phyloP scores from a whole-genome alignment of 2,888 invertebrate genomes.

The Euplexia lucipara region DNA sequence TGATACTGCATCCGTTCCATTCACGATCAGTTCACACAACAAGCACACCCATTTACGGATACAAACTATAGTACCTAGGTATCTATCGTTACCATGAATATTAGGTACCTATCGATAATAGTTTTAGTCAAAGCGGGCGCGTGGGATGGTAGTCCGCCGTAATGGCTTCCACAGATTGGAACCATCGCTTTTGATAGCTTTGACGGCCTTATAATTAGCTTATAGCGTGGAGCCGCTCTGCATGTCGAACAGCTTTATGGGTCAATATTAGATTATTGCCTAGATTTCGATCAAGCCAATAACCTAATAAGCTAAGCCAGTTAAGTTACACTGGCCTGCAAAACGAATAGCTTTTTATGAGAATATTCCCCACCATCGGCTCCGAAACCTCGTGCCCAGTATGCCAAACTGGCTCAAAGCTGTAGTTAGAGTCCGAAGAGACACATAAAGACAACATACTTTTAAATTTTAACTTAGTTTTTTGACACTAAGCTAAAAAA shows the following conservation, averaged over 20 bases:
- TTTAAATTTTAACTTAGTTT: too few species aligned
- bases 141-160: slow-evolving; percentile 16
- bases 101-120: background rate
- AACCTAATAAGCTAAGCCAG: too few species aligned
- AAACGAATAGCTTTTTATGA: too few species aligned
- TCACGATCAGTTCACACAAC: background rate
- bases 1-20: too few species aligned
- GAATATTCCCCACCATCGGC: too few species aligned
- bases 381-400: too few species aligned
- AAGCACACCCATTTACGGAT: slow-evolving; percentile 2
- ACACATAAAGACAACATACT: too few species aligned
- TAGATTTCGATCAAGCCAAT: too few species aligned
- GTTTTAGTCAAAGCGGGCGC: slow-evolving; percentile 28
- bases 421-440: too few species aligned
- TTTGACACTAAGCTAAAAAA: too few species aligned
- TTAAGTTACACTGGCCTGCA: too few species aligned
- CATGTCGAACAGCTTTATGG: slow-evolving; percentile 22
- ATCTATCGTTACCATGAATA: background rate
- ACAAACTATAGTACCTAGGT: background rate
- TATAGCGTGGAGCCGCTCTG: slow-evolving; percentile 12
- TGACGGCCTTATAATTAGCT: slow-evolving; percentile 37
- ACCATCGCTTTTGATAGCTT: slow-evolving; percentile 40
- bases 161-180: slow-evolving; percentile 28
- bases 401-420: too few species aligned
- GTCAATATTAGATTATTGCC: slow-evolving; percentile 10